Conservation (phyloP, 1,140 invertebrate species). For the Sycophaga agraensis region DNA sequence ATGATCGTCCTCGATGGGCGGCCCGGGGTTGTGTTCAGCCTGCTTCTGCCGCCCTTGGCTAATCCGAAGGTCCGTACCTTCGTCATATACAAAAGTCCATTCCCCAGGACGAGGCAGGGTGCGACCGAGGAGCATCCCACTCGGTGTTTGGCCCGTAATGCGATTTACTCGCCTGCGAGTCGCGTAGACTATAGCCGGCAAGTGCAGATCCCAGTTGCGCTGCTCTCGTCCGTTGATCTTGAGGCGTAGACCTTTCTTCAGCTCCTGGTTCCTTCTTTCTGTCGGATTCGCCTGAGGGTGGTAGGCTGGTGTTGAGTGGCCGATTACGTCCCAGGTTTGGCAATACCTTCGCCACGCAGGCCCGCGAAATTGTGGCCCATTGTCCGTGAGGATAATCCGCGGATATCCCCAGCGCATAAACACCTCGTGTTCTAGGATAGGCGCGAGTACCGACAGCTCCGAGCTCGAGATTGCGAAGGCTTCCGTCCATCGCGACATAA, state of each 20-base stretch:
- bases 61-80: too few relatives aligned
- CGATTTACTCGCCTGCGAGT: neutral
- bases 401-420: neutral
- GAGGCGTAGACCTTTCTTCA: neutral
- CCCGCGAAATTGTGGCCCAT: neutral
- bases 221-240: neutral
- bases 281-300: neutral
- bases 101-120: neutral
- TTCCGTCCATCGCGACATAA: too few relatives aligned
- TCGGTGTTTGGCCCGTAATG: neutral
- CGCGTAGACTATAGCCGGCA: neutral
- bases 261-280: neutral
- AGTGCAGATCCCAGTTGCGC: neutral
- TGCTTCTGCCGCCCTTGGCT: too few relatives aligned
- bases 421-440: neutral
- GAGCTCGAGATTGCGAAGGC: too few relatives aligned
- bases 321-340: neutral
- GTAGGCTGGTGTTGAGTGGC: neutral
- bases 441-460: too few relatives aligned
- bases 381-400: neutral
- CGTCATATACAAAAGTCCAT: too few relatives aligned
- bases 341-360: neutral
- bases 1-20: too few relatives aligned
- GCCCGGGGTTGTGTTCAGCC: too few relatives aligned
- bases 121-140: neutral